Evolutionary conservation across 2,113 vertebrate species (phyloP).

Genomic region (Clarias gariepinus): DNA sequence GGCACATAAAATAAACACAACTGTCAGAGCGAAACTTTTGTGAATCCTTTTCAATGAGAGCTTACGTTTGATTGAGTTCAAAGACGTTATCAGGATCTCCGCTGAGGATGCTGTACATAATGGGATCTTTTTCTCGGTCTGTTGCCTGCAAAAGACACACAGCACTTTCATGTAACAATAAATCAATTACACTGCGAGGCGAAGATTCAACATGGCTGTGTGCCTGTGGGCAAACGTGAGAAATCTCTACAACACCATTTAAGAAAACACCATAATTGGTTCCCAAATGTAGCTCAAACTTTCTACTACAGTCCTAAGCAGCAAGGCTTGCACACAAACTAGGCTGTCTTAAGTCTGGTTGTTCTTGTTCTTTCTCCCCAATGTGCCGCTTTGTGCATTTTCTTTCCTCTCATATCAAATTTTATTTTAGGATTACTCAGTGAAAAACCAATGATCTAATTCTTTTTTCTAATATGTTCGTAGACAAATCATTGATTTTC

Average conservation of each 20-base stretch:
- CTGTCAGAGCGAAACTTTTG: not conserved
- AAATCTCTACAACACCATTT: not conserved
- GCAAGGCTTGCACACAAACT: not conserved
- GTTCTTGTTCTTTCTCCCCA: not conserved
- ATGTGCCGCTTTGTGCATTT: not conserved
- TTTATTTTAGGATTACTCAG: not conserved
- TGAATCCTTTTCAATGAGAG: not conserved
- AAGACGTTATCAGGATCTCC: constrained; percentile 89
- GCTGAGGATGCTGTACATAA: constrained; percentile 86
- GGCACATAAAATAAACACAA: not conserved
- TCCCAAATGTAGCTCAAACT: constrained; percentile 10
- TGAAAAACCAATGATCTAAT: not conserved
- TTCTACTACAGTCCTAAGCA: not conserved
- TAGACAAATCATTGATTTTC: not conserved
- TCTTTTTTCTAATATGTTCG: not conserved
- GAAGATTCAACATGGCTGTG: not conserved
- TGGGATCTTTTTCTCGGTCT: constrained; percentile 89
- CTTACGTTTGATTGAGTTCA: constrained; percentile 86
- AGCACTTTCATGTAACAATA: constrained; percentile 36
- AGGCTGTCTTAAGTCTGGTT: not conserved
- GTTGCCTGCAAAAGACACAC: constrained; percentile 78
- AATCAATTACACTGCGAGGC: constrained; percentile 30
- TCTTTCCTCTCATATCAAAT: not conserved
- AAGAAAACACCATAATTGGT: constrained; percentile 1
- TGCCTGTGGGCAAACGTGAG: not conserved